Evolutionary conservation across 92 coral and sea anemone genomes (phyloP), one percentile per base, ranked within the genome.

Genomic region (Heliopora coerulea): DNA sequence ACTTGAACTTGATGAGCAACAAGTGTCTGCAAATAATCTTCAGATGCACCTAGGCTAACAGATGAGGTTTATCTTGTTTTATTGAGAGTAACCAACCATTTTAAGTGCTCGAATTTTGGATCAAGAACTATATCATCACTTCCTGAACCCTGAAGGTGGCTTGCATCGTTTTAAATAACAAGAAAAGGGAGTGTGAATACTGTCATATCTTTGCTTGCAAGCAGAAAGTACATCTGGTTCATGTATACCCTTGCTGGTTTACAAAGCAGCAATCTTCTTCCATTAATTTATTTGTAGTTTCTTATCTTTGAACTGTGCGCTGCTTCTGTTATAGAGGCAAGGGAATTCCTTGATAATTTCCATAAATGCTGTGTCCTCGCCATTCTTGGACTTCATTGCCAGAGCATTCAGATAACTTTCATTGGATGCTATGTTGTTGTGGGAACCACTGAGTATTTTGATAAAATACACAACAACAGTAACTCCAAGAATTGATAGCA

Each of bases 101-200:
- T 59, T 24, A 62, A 34, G 56, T 80, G 84, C 64, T 80, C 84
- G 60, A 57, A 80, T 20, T 80, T 80, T 44, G 84, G 61, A 3
- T 72, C 79, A 33, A 80, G 49, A 56, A 44, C 70, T 12, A 70
- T 54, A n/a, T 68, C 65, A 57, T 80, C 62, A 42, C 84, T n/a
- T n/a, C n/a, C n/a, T n/a, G n/a, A n/a, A 27, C 17, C 83, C 72
- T 4, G 72, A 59, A 30, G 46, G 52, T 18, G 78, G 78, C 58
- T 40, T 50, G 14, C 49, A 48, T 59, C 49, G 54, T 65, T 62
- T 31, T 14, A 70, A 17, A 32, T 80, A 69, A 2, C 72, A 31
- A 19, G 72, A 69, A 59, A 80, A 80, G 7, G 72, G 46, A 28
- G 78, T 80, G 26, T 65, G 62, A 49, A 80, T 62, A 27, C 63